Evolutionary conservation across 2,797 vertebrate genomes (phyloP).

Genomic region (Champsocephalus esox): DNA sequence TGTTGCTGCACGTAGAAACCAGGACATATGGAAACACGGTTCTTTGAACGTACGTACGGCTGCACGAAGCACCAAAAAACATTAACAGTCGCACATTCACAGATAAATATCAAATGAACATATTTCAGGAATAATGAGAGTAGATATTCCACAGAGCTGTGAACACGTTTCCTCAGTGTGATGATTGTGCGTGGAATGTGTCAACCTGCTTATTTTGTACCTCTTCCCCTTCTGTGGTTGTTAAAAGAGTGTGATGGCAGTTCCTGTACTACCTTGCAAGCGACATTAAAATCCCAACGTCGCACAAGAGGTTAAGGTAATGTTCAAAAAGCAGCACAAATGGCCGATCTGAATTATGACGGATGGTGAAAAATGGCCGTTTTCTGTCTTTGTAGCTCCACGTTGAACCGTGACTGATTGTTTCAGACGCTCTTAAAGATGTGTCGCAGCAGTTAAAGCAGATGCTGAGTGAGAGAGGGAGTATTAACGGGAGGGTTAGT

Average conservation of each 20-base stretch:
- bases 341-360: constrained; percentile 10
- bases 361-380: constrained; percentile 11
- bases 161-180: constrained; percentile 10
- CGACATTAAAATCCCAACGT: constrained; percentile 20
- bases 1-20: neutral
- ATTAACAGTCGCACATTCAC: neutral
- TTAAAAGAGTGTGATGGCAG: neutral
- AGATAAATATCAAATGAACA: neutral
- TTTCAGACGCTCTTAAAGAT: constrained; percentile 34
- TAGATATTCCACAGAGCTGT: neutral
- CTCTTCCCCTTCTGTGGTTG: constrained; percentile 3
- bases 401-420: constrained; percentile 45
- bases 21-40: neutral
- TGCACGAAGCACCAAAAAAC: neutral
- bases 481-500: constrained; percentile 8
- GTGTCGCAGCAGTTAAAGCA: constrained; percentile 42
- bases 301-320: neutral
- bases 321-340: constrained; percentile 12
- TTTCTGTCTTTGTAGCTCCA: constrained; percentile 34
- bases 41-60: too few species aligned
- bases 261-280: neutral
- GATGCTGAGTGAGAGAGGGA: constrained; percentile 19
- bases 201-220: constrained; percentile 52
- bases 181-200: constrained; percentile 13
- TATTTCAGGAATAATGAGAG: neutral